phyloP scores from a whole-genome alignment of 1,140 invertebrate species.

The Archegozetes longisetosus region DNA sequence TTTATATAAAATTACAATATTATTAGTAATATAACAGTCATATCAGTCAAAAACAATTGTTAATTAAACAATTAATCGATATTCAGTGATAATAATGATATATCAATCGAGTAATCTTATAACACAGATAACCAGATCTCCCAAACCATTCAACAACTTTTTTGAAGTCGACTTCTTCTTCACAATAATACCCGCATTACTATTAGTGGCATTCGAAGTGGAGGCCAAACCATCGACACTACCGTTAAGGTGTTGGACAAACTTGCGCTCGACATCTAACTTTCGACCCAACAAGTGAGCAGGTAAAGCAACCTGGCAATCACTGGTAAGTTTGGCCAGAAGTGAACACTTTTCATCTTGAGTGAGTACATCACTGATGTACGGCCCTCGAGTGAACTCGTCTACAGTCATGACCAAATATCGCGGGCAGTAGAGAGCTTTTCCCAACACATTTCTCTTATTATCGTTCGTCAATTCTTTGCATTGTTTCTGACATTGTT shows the following conservation, averaged over 20 bases:
- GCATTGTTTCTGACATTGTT: conserved; percentile 44
- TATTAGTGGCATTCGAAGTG: not conserved
- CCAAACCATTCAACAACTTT: conserved; percentile 20
- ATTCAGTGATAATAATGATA: no score
- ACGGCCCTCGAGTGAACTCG: conserved; percentile 38
- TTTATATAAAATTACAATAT: no score
- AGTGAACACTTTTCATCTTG: conserved; percentile 27
- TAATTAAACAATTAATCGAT: no score
- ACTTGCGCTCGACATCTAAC: conserved; percentile 10
- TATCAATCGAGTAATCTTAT: conserved; percentile 21
- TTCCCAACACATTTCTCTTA: conserved; percentile 40
- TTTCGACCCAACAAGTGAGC: conserved; percentile 12
- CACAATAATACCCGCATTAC: not conserved
- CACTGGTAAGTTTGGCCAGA: conserved; percentile 18
- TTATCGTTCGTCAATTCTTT: conserved; percentile 42
- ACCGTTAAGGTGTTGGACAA: not conserved
- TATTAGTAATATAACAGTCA: no score
- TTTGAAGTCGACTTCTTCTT: conserved; percentile 20
- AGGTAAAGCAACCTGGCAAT: conserved; percentile 12
- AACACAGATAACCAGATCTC: conserved; percentile 20
- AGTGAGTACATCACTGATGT: conserved; percentile 28
- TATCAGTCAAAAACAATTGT: no score
- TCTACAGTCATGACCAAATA: conserved; percentile 44
- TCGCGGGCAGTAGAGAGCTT: conserved; percentile 44
- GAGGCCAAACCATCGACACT: not conserved